phyloP scores from a whole-genome alignment of 2,797 vertebrate genomes.

The Prionace glauca region DNA sequence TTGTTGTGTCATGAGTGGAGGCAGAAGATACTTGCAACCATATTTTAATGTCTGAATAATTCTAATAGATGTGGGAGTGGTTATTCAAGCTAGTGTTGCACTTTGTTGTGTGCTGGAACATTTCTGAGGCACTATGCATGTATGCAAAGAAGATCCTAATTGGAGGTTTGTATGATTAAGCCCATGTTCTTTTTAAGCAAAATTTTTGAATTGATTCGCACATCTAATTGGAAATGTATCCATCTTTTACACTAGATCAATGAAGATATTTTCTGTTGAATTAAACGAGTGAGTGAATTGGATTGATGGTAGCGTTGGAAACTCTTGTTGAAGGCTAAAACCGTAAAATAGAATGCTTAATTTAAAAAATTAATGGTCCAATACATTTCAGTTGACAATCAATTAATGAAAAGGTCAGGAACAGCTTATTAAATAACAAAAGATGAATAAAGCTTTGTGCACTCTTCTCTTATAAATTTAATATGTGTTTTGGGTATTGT shows the following conservation, averaged over 20 bases:
- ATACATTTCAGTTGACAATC: constrained; percentile 30
- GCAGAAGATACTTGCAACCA: not conserved
- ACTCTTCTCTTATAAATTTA: not conserved
- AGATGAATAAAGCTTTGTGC: constrained; percentile 4
- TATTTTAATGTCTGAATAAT: not conserved
- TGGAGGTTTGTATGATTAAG: not conserved
- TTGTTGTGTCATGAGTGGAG: not conserved
- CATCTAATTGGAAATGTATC: not conserved
- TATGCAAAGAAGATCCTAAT: not conserved
- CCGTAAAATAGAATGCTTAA: not conserved
- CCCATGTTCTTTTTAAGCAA: not conserved
- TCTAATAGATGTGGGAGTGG: not conserved
- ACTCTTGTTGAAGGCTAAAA: not conserved
- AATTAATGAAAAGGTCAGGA: constrained; percentile 29
- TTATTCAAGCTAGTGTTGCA: not conserved
- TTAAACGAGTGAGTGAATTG: not conserved
- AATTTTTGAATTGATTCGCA: not conserved
- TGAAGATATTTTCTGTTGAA: not conserved
- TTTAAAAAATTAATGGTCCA: not conserved
- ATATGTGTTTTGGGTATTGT: not conserved
- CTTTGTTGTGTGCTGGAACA: not conserved
- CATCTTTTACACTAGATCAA: not conserved
- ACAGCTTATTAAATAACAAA: constrained; percentile 34
- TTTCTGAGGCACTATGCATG: no score
- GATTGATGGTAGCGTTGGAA: constrained; percentile 17